Base-by-base conservation (phyloP, 2,888 invertebrate species). In the Zaprionus lineosus region DNA sequence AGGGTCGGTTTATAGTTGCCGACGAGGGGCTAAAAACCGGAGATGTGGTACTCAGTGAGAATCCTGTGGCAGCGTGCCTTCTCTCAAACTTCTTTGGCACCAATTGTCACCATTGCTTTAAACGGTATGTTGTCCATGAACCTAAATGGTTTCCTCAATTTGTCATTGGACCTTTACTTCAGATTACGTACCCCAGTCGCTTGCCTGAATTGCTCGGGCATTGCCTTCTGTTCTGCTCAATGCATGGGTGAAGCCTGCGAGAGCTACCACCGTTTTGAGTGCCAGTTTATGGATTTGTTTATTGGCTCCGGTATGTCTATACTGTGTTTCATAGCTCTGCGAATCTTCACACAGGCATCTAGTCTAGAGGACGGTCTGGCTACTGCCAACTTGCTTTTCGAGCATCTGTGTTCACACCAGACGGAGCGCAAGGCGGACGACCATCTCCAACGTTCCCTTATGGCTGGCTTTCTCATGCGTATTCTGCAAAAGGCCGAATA, bases 261-360 rank as follows among this genome's bases (percentile, higher is more conserved):
- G 2, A 91, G 92, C 0, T 96, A 95, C 86, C 96, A 96, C 87
- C 90, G 91, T 21, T 93, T 92, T 84, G 96, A 96, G 89, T 96
- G 96, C 84, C 92, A 92, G 73, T 94, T 93, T 78, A 90, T 94
- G 76, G 94, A 94, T 69, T 90, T 96, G 4, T 91, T 96, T 43
- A 93, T 95, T 65, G 96, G 96, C 91, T 94, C 94, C 0, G 95
- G 96, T 0, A 96, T 96, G 94, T 96, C 96, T 47, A 92, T 95
- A 40, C 90, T 96, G 2, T 94, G 94, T 66, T 93, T 93, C 81
- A 92, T 95, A 34, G 94, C 96, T 0, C 87, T 96, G 18, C 91
- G 96, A 41, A 93, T 95, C 90, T 91, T 95, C n/a, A 95, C 96
- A 0, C 95, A 95, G 86, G 91, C 92, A 0, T 21, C 74, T 4